Conservation (phyloP, 2,797 vertebrate genomes). For the Hydrophis major region DNA sequence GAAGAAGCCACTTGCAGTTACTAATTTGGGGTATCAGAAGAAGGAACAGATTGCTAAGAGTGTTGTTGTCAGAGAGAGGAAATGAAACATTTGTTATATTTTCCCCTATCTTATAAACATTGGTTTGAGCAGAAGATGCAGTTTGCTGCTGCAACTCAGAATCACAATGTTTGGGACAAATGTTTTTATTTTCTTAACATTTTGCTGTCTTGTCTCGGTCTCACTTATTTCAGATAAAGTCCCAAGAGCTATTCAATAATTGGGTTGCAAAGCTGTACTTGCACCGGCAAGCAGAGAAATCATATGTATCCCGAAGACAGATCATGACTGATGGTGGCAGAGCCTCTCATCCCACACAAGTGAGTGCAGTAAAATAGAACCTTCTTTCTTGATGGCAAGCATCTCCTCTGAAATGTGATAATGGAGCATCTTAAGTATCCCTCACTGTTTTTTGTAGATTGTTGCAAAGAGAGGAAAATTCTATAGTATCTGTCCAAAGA, state of each 20-base stretch:
- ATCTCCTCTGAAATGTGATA: neutral
- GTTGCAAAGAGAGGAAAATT: neutral
- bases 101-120: neutral
- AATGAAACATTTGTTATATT: neutral
- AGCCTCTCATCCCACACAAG: neutral
- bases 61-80: neutral
- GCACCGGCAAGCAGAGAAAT: conserved; percentile 79
- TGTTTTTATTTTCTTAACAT: neutral
- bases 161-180: neutral
- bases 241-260: conserved; percentile 83
- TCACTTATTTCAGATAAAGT: conserved; percentile 77
- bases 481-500: neutral
- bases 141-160: neutral
- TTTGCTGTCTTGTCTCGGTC: neutral
- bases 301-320: conserved; percentile 42
- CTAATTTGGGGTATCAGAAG: neutral
- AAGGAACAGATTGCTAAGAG: neutral
- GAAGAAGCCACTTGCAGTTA: neutral
- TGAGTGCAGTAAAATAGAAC: neutral
- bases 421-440: neutral
- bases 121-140: neutral
- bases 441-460: neutral
- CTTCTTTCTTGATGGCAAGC: neutral
- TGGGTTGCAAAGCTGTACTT: conserved; percentile 86
- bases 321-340: neutral